These are phyloP conservation scores for Coremacera marginata DNA, from an alignment of 2,888 invertebrate species.

Conservation along the genomic window DNA sequence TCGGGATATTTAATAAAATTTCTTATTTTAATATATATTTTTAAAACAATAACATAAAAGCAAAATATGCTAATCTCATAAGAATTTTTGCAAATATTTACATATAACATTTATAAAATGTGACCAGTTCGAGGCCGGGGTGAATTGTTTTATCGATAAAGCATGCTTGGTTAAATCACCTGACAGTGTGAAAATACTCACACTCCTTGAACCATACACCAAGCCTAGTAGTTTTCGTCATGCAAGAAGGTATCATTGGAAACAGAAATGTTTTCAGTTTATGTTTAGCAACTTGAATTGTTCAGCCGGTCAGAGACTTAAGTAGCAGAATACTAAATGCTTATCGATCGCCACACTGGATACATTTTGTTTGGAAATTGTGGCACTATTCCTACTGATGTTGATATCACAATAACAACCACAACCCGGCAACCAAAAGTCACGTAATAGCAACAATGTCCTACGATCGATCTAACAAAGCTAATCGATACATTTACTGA, in stretches of 20 bases:
- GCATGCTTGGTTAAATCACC: neutral
- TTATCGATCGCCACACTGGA: slow-evolving; percentile 34
- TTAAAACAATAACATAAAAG: no score
- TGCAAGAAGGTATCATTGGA: neutral
- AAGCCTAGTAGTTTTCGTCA: neutral
- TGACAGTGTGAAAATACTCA: neutral
- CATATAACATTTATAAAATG: neutral
- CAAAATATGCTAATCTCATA: no score
- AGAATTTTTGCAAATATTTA: no score
- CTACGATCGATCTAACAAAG: slow-evolving; percentile 48
- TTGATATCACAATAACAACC: slow-evolving; percentile 1
- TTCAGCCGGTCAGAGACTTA: neutral
- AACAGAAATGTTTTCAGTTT: neutral
- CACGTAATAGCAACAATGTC: slow-evolving; percentile 37
- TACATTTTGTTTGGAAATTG: slow-evolving; percentile 31
- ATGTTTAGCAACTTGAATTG: neutral
- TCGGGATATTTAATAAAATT: no score
- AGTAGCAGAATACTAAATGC: slow-evolving; percentile 42
- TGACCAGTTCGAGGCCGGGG: neutral
- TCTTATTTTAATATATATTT: no score
- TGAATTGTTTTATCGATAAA: slow-evolving; percentile 9
- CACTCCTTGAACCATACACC: neutral
- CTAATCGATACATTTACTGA: slow-evolving; percentile 39
- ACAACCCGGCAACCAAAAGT: slow-evolving; percentile 8
- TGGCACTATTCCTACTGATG: slow-evolving; percentile 25